Base-by-base conservation (phyloP, 2,888 invertebrate species). In the Trichogramma dendrolimi region DNA sequence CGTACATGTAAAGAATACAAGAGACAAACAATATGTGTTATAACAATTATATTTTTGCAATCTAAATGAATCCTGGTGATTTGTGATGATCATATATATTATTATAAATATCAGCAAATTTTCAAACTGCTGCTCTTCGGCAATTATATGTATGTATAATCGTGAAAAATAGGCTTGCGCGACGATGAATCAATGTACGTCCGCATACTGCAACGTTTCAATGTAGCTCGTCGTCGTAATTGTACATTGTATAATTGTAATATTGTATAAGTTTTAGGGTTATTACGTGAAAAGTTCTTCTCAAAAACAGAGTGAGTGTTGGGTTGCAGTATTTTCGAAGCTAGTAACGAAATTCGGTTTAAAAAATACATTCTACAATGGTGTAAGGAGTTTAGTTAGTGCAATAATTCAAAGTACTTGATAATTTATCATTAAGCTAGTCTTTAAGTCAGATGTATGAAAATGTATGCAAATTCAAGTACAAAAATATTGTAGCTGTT, bases 371-470 rank as follows among this genome's bases (percentile, higher is more conserved):
- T 14, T 14, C 14, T 14, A 14, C 14, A 14, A 14, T 14, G 14
- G 14, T 14, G 41, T 38, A 55, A 54, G 14, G 38, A 49, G 8
- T 53, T 52, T 58, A 41, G 61, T 39, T 38, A 60, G 63, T 64
- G 59, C 58, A 64, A 61, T 64, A 64, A 61, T 61, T 64, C 41
- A 10, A 57, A 57, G 61, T 61, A 64, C 46, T 61, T 61, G 47
- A 53, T 14, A 1, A 14, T 14, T 14, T 14, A 14, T 14, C 14
- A 2, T 14, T 14, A 14, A 14, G 14, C 14, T 14, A 14, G 14
- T 14, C 14, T 14, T 14, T 14, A 14, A 14, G 14, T 14, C 14
- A 14, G 14, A 14, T 14, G 14, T 14, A 27, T 4, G 11, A 10
- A 49, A 49, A 49, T 49, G 27, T 49, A 10, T 49, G 27, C 10